Base-by-base conservation (phyloP, 2,797 vertebrate genomes). In the Lacerta agilis region DNA sequence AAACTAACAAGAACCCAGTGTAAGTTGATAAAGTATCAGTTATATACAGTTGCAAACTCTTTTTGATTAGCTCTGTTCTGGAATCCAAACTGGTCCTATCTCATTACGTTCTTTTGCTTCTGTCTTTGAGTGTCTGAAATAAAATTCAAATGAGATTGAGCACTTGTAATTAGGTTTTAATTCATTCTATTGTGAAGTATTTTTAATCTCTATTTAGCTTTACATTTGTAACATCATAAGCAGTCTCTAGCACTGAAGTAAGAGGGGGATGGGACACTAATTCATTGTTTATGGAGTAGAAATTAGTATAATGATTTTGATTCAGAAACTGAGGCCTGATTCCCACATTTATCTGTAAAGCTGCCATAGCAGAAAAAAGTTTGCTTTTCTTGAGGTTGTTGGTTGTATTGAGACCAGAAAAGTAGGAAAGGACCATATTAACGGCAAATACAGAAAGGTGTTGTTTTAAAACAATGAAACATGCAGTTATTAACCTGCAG, bases 141-240 rank as follows among this genome's bases (percentile, higher is more conserved):
- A 90, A 93, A 95, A 94, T 90, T 85, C 86, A 94, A 96, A 95
- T 94, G 91, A 95, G 89, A 92, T 83, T 93, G 94, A 94, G 93
- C 93, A 95, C 92, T 96, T 95, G 85, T 93, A 96, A 96, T 97
- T 95, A 94, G 92, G 94, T 96, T 92, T 94, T 96, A 95, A 94
- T 95, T 95, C 93, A 94, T 95, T 89, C 58, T 93, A 90, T 89
- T 95, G 88, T 94, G 92, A 95, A 88, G 88, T 92, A 90, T 92
- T 95, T 94, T 93, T 91, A 95, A 92, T 94, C 83, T 91, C 93
- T 95, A 92, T 94, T 94, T 94, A 91, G 85, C 92, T 93, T 94
- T 93, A 92, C 82, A 90, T 87, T 95, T 96, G 88, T 85, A 91
- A 91, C 90, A 91, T 93, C 83, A 86, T 85, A 85, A 90, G 82